phyloP scores from a whole-genome alignment of 2,888 invertebrate species.

The Cryptus viduatorius region DNA sequence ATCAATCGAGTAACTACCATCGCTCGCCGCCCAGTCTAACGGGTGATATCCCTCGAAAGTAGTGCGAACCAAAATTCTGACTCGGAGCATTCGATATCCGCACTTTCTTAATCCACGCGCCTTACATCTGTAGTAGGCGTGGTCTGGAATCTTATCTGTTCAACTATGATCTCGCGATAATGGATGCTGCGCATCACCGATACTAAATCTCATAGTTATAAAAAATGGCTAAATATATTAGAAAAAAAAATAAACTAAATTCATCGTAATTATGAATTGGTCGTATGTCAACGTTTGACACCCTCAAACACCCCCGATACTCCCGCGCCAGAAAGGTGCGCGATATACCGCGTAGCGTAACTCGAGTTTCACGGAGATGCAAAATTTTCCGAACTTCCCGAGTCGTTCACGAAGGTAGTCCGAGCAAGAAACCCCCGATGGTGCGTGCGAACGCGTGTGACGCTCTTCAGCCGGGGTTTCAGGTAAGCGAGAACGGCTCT shows the following conservation, averaged over 20 bases:
- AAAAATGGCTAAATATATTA: background rate
- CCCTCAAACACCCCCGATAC: constrained; percentile 38
- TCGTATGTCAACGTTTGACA: background rate
- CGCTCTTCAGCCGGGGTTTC: constrained; percentile 68
- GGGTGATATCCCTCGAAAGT: constrained; percentile 17
- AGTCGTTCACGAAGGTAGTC: constrained; percentile 6
- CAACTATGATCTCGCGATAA: background rate
- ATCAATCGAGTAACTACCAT: constrained; percentile 49
- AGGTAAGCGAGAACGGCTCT: constrained; percentile 71
- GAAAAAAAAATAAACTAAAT: background rate
- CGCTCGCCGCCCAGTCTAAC: constrained; percentile 3
- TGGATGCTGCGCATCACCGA: background rate
- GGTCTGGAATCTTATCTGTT: constrained; percentile 10
- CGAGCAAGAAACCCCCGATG: constrained; percentile 67
- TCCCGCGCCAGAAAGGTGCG: constrained; percentile 20
- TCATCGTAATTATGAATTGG: background rate
- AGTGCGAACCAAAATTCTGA: background rate
- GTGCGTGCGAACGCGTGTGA: constrained; percentile 74
- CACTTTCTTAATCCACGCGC: background rate
- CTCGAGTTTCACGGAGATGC: background rate
- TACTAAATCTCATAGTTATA: too few species aligned
- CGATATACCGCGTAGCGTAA: background rate
- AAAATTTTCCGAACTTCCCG: constrained; percentile 19
- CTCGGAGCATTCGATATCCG: background rate
- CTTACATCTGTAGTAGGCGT: constrained; percentile 13